Base-by-base conservation (phyloP, 1,140 invertebrate species). In the Acromyrmex heyeri region DNA sequence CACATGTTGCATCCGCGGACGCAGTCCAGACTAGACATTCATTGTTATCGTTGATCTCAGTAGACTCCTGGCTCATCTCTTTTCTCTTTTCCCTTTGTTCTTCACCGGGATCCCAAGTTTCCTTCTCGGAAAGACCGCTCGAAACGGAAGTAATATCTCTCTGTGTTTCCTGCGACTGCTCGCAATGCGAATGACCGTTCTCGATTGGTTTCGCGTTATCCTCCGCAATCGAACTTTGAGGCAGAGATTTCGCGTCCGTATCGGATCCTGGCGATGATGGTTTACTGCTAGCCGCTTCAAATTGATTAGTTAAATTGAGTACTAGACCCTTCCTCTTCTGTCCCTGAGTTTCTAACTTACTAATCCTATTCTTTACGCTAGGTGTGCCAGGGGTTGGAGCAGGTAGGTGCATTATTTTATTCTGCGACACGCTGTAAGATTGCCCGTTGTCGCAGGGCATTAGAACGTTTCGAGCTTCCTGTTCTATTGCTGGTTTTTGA, bases 381-480 rank as follows among this genome's bases (percentile, higher is more conserved):
- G 89, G 77, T 5, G 89, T 90, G 21, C 93, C 93, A 0, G 93
- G 92, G 16, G 92, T 92, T 12, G 93, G 95, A 55, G 93, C 93
- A 2, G 96, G 96, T 73, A 98, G 95, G 90, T 98, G 97, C 44
- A 98, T 96, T 85, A 98, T 98, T 95, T 98, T 97, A 93, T 98
- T 98, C 88, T 98, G 98, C 34, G 98, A 98, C 10, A 98, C 98
- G 93, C 97, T 98, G 93, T 98, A 98, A 53, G 97, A 97, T 89
- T 97, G 96, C 0, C 98, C 98, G 93, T 98, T 98, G 86, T 97
- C 97, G 91, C 97, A 98, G 0, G 97, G 97, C 96, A 98, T 97
- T 78, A 98, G 95, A 88, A 98, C 97, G 92, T 98, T 97, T 65
- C 97, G 96, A 16, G 97, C 94, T 87, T 97, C 95, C 95, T 96